phyloP scores from a whole-genome alignment of 2,797 vertebrate species.

The Coregonus suidteri region DNA sequence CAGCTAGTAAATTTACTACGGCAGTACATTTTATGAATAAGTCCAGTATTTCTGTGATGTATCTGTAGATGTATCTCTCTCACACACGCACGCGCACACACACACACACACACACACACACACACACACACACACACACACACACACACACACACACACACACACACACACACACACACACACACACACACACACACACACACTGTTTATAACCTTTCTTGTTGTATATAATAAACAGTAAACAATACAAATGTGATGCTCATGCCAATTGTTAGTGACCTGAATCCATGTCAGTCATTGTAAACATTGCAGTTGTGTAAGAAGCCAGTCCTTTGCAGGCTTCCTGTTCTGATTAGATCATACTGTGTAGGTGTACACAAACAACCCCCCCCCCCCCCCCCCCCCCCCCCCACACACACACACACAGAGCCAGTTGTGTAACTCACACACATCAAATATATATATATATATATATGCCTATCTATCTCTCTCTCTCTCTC shows the following conservation, averaged over 20 bases:
- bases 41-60: background rate
- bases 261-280: slow-evolving; percentile 29
- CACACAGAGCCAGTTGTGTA: slow-evolving; percentile 66
- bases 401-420: background rate
- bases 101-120: slow-evolving; percentile 52
- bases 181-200: slow-evolving; percentile 54
- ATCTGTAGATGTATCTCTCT: slow-evolving; percentile 43
- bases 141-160: slow-evolving; percentile 43
- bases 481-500: no score
- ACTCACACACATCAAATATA: slow-evolving; percentile 79
- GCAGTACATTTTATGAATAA: background rate
- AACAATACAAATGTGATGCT: slow-evolving; percentile 40
- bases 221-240: slow-evolving; percentile 45
- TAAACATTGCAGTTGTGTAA: slow-evolving; percentile 75
- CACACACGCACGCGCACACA: slow-evolving; percentile 39
- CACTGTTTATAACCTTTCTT: slow-evolving; percentile 30
- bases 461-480: slow-evolving; percentile 50
- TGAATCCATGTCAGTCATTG: slow-evolving; percentile 51
- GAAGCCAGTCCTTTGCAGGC: slow-evolving; percentile 51
- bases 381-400: slow-evolving; percentile 54
- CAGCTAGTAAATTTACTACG: background rate
- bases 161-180: slow-evolving; percentile 22
- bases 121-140: background rate
- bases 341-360: slow-evolving; percentile 74
- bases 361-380: slow-evolving; percentile 74